Base-by-base conservation (phyloP, 1,140 invertebrate genomes). In the Bombus consobrinus region DNA sequence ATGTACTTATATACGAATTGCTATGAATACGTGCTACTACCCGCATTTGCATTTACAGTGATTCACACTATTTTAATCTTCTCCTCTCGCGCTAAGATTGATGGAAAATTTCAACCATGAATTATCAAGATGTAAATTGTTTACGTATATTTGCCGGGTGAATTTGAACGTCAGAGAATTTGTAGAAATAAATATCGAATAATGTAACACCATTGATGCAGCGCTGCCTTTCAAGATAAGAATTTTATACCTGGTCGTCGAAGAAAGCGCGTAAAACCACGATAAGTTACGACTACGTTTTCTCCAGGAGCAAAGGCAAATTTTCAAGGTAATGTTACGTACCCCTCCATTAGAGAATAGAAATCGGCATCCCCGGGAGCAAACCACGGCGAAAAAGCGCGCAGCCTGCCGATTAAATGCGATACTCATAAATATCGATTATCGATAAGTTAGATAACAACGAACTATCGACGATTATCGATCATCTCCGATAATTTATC, bases 81-180 rank as follows among this genome's bases (percentile, higher is more conserved):
- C 28, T 34, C 34, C 25, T 34, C 6, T 8, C 6, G 13, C 12
- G 34, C 3, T 57, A 1, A 25, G 53, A 37, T 43, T 13, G 25
- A 68, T 41, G 62, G 43, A 80, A 80, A 80, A 53, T 79, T 80
- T 69, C 43, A 69, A 53, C 25, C 37, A 28, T 41, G 41, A 79
- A 79, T 80, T 80, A 66, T 80, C 64, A 37, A 47, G 64, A 80
- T 69, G 64, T 64, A 80, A 69, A 80, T 80, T n/a, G 78, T 68
- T 80, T 69, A 69, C 64, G 43, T 80, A 79, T 53, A 79, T 79
- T 79, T 79, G 64, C 64, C 64, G 13, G 57, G 12, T 47, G 53
- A 8, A 53, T 39, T 74, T 28, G 18, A 22, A 53, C 34, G 69
- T 75, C 71, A 43, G 22, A 62, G 81, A 62, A 37, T 82, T 82